phyloP scores from a whole-genome alignment of 2,113 vertebrate species.

The Xyrauchen texanus region DNA sequence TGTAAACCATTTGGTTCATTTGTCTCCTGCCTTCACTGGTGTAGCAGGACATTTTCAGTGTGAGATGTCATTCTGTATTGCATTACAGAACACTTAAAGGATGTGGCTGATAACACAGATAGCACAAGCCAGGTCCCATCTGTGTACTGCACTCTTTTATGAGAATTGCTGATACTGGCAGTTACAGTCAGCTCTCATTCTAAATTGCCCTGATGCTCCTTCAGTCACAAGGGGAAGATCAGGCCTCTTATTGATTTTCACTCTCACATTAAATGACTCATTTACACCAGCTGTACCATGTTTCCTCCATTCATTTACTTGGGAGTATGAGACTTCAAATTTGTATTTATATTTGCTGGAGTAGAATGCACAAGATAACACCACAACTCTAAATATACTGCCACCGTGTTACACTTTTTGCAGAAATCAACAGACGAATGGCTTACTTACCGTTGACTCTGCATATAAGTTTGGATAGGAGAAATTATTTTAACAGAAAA shows the following conservation, averaged over 20 bases:
- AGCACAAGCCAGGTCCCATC: constrained; percentile 5
- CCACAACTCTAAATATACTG: too few species aligned
- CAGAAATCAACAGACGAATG: too few species aligned
- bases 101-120: neutral
- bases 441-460: too few species aligned
- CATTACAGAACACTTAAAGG: too few species aligned
- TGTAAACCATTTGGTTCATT: neutral
- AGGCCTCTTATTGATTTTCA: constrained; percentile 51
- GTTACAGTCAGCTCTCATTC: constrained; percentile 37
- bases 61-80: neutral
- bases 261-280: constrained; percentile 44
- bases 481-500: neutral
- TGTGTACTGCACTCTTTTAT: constrained; percentile 8
- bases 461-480: too few species aligned
- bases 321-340: neutral
- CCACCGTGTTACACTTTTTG: too few species aligned
- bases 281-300: constrained; percentile 34
- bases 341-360: neutral
- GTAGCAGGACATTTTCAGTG: neutral
- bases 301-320: neutral
- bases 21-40: neutral
- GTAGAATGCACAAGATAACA: neutral
- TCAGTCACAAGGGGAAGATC: constrained; percentile 30
- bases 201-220: constrained; percentile 27
- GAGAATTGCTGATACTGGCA: constrained; percentile 24